Conservation (phyloP, 35 echinoderm and acorn worm genomes). For the Heliocidaris erythrogramma region DNA sequence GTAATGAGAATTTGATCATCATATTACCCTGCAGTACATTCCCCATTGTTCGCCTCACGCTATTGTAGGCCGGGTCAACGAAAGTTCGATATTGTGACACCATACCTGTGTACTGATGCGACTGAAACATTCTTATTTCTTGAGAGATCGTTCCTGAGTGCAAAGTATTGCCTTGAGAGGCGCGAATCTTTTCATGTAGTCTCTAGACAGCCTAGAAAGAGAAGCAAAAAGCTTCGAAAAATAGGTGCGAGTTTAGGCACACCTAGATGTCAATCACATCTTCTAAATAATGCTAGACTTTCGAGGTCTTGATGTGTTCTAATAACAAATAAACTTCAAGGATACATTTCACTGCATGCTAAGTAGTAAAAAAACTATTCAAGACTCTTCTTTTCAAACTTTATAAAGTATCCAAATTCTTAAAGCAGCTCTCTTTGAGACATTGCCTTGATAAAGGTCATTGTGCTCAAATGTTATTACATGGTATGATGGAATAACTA, state of each 20-base stretch:
- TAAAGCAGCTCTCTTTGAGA: neutral
- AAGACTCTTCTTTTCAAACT: neutral
- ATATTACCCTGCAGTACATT: neutral
- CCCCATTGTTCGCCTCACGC: neutral
- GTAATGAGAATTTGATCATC: neutral
- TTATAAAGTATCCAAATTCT: neutral
- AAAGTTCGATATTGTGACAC: constrained; percentile 17
- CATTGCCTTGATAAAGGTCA: neutral
- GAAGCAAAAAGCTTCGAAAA: neutral
- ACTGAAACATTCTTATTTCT: constrained; percentile 3
- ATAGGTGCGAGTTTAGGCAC: neutral
- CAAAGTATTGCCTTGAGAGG: constrained; percentile 8
- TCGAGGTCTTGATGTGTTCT: constrained; percentile 9
- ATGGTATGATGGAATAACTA: neutral
- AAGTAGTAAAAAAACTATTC: neutral
- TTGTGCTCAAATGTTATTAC: neutral
- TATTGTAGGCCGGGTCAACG: neutral
- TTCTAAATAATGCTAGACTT: neutral
- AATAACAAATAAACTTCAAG: neutral
- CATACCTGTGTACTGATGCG: neutral
- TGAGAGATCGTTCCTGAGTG: neutral
- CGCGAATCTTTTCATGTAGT: neutral
- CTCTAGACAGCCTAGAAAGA: neutral
- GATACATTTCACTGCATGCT: neutral
- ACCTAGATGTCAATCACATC: neutral